Percentiles rank a stretch among this genome's conserved stretches.
Evolutionary conservation across 2,888 invertebrate genomes (phyloP).

Genomic region (Parasteatoda lunata): DNA sequence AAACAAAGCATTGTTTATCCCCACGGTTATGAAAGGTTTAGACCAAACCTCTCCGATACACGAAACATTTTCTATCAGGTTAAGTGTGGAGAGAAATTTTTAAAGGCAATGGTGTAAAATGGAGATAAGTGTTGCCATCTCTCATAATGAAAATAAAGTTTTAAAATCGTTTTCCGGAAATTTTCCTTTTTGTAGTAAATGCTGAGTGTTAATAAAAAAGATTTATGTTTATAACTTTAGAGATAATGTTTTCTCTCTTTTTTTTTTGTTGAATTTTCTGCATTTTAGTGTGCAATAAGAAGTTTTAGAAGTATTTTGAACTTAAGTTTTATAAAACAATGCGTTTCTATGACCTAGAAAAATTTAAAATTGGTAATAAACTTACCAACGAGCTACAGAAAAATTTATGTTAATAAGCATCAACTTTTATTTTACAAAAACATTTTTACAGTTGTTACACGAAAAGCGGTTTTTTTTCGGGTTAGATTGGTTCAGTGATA

Average conservation of each 20-base stretch:
- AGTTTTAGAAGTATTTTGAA: too few relatives aligned
- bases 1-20: slow-evolving; percentile 52
- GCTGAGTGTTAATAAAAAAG: slow-evolving; percentile 39
- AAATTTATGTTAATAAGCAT: too few relatives aligned
- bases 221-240: slow-evolving; percentile 30
- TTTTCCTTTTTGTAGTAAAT: not conserved
- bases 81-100: slow-evolving; percentile 35
- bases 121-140: slow-evolving; percentile 22
- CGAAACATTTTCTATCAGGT: slow-evolving; percentile 5
- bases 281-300: too few relatives aligned
- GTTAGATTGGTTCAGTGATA: too few relatives aligned
- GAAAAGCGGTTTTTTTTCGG: too few relatives aligned
- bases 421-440: too few relatives aligned
- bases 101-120: slow-evolving; percentile 26
- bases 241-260: not conserved
- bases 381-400: too few relatives aligned
- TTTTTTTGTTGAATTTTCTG: not conserved
- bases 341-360: too few relatives aligned
- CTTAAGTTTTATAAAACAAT: too few relatives aligned
- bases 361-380: too few relatives aligned
- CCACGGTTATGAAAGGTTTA: not conserved
- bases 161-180: not conserved
- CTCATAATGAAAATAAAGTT: slow-evolving; percentile 11
- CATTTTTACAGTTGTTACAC: too few relatives aligned
- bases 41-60: not conserved